Evolutionary conservation across 1,140 invertebrate genomes (phyloP), one percentile per base, ranked within the genome.

Genomic region (Trichonephila clavata): DNA sequence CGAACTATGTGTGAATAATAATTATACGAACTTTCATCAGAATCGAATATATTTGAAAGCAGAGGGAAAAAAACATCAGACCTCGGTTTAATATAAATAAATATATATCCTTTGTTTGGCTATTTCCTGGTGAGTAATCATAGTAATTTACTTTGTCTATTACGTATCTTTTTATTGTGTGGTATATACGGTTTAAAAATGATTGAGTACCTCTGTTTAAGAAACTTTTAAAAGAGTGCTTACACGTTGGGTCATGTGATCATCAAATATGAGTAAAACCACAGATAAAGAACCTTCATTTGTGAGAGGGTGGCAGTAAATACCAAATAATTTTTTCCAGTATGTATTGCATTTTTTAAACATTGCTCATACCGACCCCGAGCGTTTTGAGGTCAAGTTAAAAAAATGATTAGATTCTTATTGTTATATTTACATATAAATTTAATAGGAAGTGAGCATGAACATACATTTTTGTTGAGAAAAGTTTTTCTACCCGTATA

Each of bases 41-140:
- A 84, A 60, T 84, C 50, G 60, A 84, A 84, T 80, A 59, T 84
- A 59, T 84, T 84, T 84, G 21, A 59, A 84, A 84, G 4, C 50
- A n/a, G 59, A n/a, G 59, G 24, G 59, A 59, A n/a, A 84, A 50
- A 84, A 60, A 60, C 14, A 84, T 60, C 50, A 84, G 83, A 84
- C 83, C 83, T 84, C 83, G 57, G 13, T 59, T 84, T 84, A 84
- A 27, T 60, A 84, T 84, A 84, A 59, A 84, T 84, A 84, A 59
- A 84, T 21, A 84, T 50, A 59, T 24, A 59, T 84, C 60, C 83
- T 84, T 84, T 84, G 83, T 84, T 84, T 27, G 21, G 83, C 13
- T 84, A 60, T 84, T 84, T 84, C 50, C 43, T 24, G 50, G 83
- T 32, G 21, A 20, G 13, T 84, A 84, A 84, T 84, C n/a, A 84